These are phyloP conservation scores for Eupithecia dodoneata DNA, from an alignment of 2,888 invertebrate species.

Conservation along the genomic window DNA sequence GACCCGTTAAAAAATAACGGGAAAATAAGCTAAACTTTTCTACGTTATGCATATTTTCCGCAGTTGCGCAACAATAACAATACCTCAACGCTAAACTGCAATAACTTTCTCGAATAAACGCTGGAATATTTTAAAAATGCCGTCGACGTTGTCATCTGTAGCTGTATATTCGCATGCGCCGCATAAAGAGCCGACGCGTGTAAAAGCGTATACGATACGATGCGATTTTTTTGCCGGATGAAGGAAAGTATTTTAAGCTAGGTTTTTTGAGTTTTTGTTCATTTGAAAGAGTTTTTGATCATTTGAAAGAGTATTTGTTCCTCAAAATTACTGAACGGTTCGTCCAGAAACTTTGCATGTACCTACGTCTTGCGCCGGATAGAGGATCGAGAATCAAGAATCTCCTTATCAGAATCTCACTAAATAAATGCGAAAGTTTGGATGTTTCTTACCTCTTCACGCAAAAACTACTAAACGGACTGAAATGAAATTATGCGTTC, in stretches of 20 bases:
- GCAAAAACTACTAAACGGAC: too few relatives aligned
- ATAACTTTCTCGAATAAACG: conserved; percentile 7
- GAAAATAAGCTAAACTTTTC: conserved; percentile 5
- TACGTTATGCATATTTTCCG: neutral
- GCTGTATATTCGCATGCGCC: neutral
- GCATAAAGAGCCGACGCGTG: neutral
- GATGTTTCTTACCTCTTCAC: too few relatives aligned
- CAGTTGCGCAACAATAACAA: conserved; percentile 8
- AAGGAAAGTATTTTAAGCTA: neutral
- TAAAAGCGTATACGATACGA: neutral
- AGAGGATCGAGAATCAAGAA: too few relatives aligned
- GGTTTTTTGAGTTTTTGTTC: too few relatives aligned
- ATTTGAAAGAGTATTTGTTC: too few relatives aligned
- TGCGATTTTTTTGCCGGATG: neutral
- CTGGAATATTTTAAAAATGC: neutral
- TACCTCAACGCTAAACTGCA: conserved; percentile 8
- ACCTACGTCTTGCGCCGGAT: too few relatives aligned
- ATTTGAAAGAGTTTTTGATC: too few relatives aligned
- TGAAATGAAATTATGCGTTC: too few relatives aligned
- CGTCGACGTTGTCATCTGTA: neutral
- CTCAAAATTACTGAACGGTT: too few relatives aligned
- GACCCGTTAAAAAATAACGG: neutral
- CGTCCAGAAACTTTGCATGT: too few relatives aligned
- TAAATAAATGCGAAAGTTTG: too few relatives aligned
- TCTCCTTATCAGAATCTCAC: too few relatives aligned